phyloP scores from a whole-genome alignment of 92 coral and sea anemone species.

The Porites divaricata region DNA sequence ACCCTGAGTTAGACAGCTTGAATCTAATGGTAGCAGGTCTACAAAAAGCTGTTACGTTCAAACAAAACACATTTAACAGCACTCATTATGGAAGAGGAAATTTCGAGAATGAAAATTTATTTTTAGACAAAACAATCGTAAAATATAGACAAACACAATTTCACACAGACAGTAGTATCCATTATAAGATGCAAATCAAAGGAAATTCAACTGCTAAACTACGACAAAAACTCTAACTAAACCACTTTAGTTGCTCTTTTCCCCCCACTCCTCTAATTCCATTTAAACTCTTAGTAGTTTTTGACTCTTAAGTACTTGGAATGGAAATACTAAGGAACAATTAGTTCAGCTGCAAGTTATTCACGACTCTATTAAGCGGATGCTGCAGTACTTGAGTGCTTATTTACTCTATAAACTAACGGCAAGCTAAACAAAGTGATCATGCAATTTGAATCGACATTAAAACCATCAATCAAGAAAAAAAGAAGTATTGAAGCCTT shows the following conservation, averaged over 20 bases:
- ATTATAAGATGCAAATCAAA: background rate
- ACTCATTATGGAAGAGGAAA: background rate
- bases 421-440: background rate
- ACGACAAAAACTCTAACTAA: too few species aligned
- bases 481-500: background rate
- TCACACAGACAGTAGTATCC: background rate
- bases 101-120: constrained; percentile 1
- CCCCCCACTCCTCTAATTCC: too few species aligned
- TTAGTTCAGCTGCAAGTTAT: constrained; percentile 8
- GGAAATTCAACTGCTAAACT: background rate
- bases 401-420: constrained; percentile 14
- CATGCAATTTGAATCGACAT: background rate
- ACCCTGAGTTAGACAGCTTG: too few species aligned
- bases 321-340: background rate
- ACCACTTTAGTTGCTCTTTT: too few species aligned
- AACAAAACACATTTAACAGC: background rate
- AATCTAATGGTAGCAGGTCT: background rate
- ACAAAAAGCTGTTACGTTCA: background rate
- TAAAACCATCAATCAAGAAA: background rate
- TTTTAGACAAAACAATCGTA: constrained; percentile 29
- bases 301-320: too few species aligned
- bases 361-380: constrained; percentile 1
- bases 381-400: background rate
- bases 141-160: constrained; percentile 15
- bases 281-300: too few species aligned